These are phyloP conservation scores for Brachionus angularis DNA, from an alignment of 1,140 invertebrate genomes.

Conservation along the genomic window DNA sequence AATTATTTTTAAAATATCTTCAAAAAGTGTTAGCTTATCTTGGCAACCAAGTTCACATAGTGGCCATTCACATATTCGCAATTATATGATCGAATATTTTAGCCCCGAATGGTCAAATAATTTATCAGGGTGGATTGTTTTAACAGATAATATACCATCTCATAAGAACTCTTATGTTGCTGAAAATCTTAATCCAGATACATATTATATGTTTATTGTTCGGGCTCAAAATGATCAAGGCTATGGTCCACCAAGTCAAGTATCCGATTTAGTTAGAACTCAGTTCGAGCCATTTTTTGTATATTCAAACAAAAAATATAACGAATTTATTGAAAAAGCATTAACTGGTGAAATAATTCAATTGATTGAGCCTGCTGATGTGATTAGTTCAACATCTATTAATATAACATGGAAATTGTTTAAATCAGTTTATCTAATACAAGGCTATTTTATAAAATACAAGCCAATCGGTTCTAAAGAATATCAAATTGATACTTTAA, in stretches of 20 bases:
- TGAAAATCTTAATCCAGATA: background rate
- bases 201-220: slow-evolving; percentile 8
- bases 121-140: background rate
- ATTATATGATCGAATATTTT: slow-evolving; percentile 15
- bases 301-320: background rate
- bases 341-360: slow-evolving; percentile 24
- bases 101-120: background rate
- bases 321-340: slow-evolving; percentile 15
- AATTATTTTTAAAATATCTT: background rate
- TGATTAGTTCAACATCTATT: background rate
- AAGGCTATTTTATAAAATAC: slow-evolving; percentile 29
- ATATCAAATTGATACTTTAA: background rate
- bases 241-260: background rate
- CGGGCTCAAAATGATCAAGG: slow-evolving; percentile 14
- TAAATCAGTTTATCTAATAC: background rate
- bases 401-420: slow-evolving; percentile 28
- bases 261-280: background rate
- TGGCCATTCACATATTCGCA: background rate
- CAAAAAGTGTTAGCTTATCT: background rate
- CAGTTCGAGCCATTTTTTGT: background rate
- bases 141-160: background rate
- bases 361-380: slow-evolving; percentile 1
- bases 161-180: background rate
- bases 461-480: background rate
- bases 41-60: background rate